These are phyloP conservation scores for Euthynnus affinis DNA, from an alignment of 2,797 vertebrate genomes.

Conservation along the genomic window DNA sequence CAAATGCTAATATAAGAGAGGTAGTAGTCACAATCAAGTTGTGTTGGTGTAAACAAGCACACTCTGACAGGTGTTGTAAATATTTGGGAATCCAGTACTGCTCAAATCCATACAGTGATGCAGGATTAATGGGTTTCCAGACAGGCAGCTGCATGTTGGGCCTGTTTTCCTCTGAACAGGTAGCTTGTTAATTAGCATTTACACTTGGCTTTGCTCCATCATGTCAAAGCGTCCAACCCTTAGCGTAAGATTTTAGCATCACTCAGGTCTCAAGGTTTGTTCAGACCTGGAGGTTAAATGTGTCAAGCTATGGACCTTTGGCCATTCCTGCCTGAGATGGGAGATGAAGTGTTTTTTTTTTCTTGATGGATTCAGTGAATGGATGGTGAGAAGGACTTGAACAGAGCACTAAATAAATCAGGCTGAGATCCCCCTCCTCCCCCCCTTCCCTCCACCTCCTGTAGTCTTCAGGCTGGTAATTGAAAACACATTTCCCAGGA, in stretches of 20 bases:
- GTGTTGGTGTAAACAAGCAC: conserved; percentile 23
- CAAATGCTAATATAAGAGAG: conserved; percentile 23
- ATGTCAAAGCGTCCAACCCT: conserved; percentile 26
- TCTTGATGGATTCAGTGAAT: conserved; percentile 90
- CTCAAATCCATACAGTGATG: not conserved
- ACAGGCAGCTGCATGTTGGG: conserved; percentile 12
- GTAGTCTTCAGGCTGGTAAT: conserved; percentile 91
- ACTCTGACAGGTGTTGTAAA: not conserved
- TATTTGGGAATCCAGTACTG: not conserved
- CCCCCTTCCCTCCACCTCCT: conserved; percentile 72
- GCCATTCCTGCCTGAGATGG: conserved; percentile 86
- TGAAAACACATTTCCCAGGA: conserved; percentile 93
- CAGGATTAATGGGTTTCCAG: conserved; percentile 10
- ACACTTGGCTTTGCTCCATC: conserved; percentile 59
- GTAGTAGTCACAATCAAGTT: conserved; percentile 19
- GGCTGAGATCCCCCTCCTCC: conserved; percentile 68
- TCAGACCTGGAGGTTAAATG: conserved; percentile 79
- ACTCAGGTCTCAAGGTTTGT: conserved; percentile 53
- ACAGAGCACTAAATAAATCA: conserved; percentile 94
- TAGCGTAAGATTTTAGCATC: conserved; percentile 54
- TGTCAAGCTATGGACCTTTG: conserved; percentile 84
- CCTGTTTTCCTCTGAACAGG: conserved; percentile 23
- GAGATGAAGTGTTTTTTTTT: conserved; percentile 89
- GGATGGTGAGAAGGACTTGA: conserved; percentile 91
- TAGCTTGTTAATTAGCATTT: conserved; percentile 55